Conservation (phyloP, 2,113 vertebrate genomes). For the Nicator chloris region DNA sequence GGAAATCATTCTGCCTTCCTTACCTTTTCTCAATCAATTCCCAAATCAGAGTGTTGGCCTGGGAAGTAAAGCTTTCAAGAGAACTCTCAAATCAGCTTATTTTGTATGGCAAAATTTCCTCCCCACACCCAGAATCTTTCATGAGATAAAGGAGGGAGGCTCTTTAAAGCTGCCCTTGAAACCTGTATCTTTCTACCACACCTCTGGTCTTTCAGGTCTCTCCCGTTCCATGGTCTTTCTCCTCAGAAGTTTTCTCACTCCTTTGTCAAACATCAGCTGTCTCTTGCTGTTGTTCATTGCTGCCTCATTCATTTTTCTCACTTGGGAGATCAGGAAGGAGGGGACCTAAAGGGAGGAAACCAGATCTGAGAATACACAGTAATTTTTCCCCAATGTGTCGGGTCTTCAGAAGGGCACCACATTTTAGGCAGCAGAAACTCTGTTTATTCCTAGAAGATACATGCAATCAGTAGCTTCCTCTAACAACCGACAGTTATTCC, state of each 20-base stretch:
- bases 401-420: neutral
- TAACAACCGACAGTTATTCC: neutral
- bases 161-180: neutral
- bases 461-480: neutral
- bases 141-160: neutral
- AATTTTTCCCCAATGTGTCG: too few species aligned
- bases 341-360: constrained; percentile 79
- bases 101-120: neutral
- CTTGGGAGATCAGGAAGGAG: constrained; percentile 87
- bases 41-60: neutral
- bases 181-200: neutral
- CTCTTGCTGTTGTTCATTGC: constrained; percentile 77
- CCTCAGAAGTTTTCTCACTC: constrained; percentile 79
- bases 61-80: neutral
- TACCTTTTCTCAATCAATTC: neutral
- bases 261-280: constrained; percentile 76
- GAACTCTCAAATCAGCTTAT: neutral
- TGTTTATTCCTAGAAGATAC: neutral
- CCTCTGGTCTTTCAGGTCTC: constrained; percentile 81
- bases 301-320: constrained; percentile 91
- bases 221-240: constrained; percentile 81
- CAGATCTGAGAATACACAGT: neutral
- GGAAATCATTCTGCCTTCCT: neutral
- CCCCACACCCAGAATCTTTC: neutral
- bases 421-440: neutral